phyloP scores from a whole-genome alignment of 2,888 invertebrate genomes.

The Myopa tessellatipennis region DNA sequence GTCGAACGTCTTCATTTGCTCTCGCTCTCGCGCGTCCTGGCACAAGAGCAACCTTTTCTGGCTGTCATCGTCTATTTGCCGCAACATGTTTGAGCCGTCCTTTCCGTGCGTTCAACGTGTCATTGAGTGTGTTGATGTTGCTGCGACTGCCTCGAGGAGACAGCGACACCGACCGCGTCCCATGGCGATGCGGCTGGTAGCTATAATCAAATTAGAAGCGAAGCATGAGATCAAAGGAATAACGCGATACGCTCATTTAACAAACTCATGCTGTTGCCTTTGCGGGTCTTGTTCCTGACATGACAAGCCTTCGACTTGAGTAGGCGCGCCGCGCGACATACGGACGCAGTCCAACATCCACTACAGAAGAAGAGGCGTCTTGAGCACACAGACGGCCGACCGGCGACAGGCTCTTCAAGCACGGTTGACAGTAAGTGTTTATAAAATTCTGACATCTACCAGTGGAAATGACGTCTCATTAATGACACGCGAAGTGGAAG shows the following conservation, averaged over 20 bases:
- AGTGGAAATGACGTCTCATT: constrained; percentile 36
- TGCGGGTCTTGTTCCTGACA: neutral
- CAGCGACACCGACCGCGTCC: constrained; percentile 4
- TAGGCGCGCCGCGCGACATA: constrained; percentile 16
- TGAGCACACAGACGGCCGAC: neutral
- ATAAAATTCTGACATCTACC: constrained; percentile 28
- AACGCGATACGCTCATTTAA: constrained; percentile 38
- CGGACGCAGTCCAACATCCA: neutral
- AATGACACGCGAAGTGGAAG: constrained; percentile 31
- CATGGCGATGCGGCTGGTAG: constrained; percentile 16
- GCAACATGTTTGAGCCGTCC: constrained; percentile 14
- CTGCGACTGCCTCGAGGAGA: constrained; percentile 9
- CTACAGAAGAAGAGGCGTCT: neutral
- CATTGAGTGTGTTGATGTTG: constrained; percentile 30
- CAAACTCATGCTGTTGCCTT: constrained; percentile 13
- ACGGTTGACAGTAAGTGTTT: constrained; percentile 16
- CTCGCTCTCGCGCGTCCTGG: neutral
- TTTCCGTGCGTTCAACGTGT: constrained; percentile 25
- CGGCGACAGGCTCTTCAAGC: neutral
- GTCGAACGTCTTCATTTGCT: neutral
- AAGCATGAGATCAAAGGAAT: constrained; percentile 37
- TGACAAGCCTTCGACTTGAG: neutral
- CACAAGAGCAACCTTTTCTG: constrained; percentile 3
- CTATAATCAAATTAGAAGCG: constrained; percentile 39
- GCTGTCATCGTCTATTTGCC: constrained; percentile 33